Evolutionary conservation across 2,113 vertebrate genomes (phyloP).

Genomic region (Arizona elegans): DNA sequence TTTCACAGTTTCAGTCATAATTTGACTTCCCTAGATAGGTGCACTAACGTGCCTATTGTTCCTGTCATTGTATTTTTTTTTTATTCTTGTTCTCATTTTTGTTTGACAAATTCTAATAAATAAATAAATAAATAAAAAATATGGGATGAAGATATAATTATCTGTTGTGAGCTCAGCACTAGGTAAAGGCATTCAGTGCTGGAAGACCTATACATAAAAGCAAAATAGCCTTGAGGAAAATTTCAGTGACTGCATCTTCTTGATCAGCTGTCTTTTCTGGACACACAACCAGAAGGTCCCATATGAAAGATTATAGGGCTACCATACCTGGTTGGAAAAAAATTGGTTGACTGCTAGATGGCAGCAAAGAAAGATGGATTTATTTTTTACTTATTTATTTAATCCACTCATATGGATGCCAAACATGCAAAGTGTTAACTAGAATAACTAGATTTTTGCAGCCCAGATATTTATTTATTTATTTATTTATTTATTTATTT

Average conservation of each 20-base stretch:
- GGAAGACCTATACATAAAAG: not conserved
- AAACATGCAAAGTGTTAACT: not conserved
- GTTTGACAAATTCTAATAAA: too few species aligned
- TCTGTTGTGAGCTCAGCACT: not conserved
- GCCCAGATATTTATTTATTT: too few species aligned
- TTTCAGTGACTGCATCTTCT: not conserved
- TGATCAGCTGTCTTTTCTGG: not conserved
- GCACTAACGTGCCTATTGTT: too few species aligned
- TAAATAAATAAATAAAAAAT: too few species aligned
- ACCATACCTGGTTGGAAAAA: not conserved
- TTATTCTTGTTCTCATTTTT: too few species aligned
- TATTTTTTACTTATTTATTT: not conserved
- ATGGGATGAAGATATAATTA: not conserved
- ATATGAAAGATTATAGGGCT: not conserved
- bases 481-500: too few species aligned
- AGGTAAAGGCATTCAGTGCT: not conserved
- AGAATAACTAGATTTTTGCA: not conserved
- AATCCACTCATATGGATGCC: not conserved
- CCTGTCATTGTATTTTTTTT: too few species aligned
- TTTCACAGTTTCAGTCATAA: too few species aligned
- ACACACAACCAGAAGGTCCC: not conserved
- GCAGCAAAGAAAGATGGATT: not conserved
- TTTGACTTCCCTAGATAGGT: too few species aligned
- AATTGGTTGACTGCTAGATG: not conserved
- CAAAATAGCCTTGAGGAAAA: not conserved